Base-by-base conservation (phyloP, 2,888 invertebrate genomes). In the Ophioninae sp. region DNA sequence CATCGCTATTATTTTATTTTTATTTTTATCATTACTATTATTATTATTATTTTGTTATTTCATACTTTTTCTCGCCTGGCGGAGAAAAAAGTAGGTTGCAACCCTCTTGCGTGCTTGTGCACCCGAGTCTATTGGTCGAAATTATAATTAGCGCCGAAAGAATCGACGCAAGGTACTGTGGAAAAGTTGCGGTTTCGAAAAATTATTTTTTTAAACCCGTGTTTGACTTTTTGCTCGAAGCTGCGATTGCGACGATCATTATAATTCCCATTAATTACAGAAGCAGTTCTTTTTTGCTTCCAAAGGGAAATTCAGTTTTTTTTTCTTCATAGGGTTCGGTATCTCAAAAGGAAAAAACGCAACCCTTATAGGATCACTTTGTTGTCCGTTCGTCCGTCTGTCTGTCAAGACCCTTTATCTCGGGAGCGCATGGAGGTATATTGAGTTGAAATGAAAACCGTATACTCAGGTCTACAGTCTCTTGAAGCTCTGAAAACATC, bases 61-160 rank as follows among this genome's bases (percentile, higher is more conserved):
- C n/a, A n/a, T n/a, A 71, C 71, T 75, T 23, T 59, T 69, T 77
- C 65, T 61, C 61, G 67, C 72, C 77, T 63, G 39, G 58, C 59
- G 56, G 64, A 10, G 51, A 37, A 61, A 72, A 79, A 76, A 74
- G 67, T 76, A 63, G 72, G 72, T 63, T 71, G 59, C n/a, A 44
- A 74, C 51, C 74, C 63, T 64, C 51, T 61, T 22, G 2, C 13
- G 44, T 1, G 44, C 59, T n/a, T 44, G 71, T 67, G 67, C 69
- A 63, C 56, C 7, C 22, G 13, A 22, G 30, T 56, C 59, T 39
- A 67, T 64, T n/a, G 69, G 56, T 51, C 68, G 39, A 73, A 73
- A 81, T 77, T 72, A 77, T 73, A 81, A 81, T 81, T 73, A 81
- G 77, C 67, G 63, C 72, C 39, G 61, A 77, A 78, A 51, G 63